A percentile compares a stretch with the other conserved stretches of the same genome.
These are phyloP conservation scores for Phaonia tiefii DNA, from an alignment of 2,888 invertebrate genomes.

Conservation along the genomic window DNA sequence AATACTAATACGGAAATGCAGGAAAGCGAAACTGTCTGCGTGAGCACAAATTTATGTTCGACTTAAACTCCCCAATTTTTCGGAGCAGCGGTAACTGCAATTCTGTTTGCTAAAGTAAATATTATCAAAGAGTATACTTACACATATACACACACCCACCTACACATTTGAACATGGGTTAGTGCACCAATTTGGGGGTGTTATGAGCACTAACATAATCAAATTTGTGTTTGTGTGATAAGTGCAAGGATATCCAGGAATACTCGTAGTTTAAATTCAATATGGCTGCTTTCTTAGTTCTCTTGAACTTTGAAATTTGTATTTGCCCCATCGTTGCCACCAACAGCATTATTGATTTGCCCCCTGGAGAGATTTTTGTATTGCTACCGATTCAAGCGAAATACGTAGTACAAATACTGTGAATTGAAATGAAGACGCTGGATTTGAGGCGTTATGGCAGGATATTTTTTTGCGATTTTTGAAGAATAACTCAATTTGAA, in stretches of 20 bases:
- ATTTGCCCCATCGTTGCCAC: no score
- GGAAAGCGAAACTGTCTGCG: not conserved
- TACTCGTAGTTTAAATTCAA: slow-evolving; percentile 61
- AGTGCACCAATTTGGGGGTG: not conserved
- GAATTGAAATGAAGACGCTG: no score
- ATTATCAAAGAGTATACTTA: slow-evolving; percentile 1
- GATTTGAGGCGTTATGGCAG: no score
- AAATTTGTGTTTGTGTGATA: not conserved
- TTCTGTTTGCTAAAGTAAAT: slow-evolving; percentile 8
- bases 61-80: slow-evolving; percentile 26
- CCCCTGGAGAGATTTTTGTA: no score
- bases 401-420: no score
- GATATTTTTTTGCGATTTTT: no score
- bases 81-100: slow-evolving; percentile 20
- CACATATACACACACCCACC: not conserved
- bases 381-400: no score
- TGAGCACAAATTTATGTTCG: slow-evolving; percentile 9
- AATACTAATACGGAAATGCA: not conserved
- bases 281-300: slow-evolving; percentile 58
- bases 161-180: not conserved
- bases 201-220: slow-evolving; percentile 26
- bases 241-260: slow-evolving; percentile 20
- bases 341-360: no score
- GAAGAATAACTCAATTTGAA: no score
- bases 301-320: slow-evolving; percentile 41